Conservation (phyloP, 2,888 invertebrate genomes). For the Oligia fasciuncula region DNA sequence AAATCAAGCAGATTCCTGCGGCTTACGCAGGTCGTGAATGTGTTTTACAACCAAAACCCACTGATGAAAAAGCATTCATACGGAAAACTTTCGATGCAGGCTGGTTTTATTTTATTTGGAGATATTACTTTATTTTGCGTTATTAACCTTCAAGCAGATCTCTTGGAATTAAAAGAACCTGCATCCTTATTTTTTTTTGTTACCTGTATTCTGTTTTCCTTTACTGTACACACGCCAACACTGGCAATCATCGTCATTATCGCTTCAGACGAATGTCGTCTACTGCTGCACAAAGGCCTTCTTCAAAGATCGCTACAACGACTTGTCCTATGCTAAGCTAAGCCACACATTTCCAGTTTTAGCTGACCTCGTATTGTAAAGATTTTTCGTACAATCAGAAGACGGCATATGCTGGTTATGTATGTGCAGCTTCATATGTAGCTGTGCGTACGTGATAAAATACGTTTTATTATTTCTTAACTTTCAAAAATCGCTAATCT, state of each 20-base stretch:
- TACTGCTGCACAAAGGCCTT: too few species aligned
- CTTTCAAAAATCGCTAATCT: conserved; percentile 10
- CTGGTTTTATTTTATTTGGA: background rate
- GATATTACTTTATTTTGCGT: background rate
- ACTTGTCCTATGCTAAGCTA: too few species aligned
- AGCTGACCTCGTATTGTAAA: too few species aligned
- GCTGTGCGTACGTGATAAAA: background rate
- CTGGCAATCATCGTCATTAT: too few species aligned
- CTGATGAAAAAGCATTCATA: background rate
- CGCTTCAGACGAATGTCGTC: too few species aligned
- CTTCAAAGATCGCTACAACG: too few species aligned
- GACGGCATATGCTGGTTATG: too few species aligned
- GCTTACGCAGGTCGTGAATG: background rate
- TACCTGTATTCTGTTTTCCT: too few species aligned
- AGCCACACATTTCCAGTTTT: too few species aligned
- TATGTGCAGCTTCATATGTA: too few species aligned
- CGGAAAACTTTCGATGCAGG: background rate
- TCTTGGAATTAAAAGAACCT: background rate
- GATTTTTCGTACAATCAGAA: too few species aligned
- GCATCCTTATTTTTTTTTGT: background rate
- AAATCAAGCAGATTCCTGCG: background rate
- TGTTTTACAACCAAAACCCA: background rate
- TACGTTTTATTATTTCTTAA: background rate
- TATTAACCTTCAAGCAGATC: background rate
- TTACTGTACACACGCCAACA: background rate